Conservation (phyloP, 1,140 invertebrate genomes). For the Tetragonula clypearis region DNA sequence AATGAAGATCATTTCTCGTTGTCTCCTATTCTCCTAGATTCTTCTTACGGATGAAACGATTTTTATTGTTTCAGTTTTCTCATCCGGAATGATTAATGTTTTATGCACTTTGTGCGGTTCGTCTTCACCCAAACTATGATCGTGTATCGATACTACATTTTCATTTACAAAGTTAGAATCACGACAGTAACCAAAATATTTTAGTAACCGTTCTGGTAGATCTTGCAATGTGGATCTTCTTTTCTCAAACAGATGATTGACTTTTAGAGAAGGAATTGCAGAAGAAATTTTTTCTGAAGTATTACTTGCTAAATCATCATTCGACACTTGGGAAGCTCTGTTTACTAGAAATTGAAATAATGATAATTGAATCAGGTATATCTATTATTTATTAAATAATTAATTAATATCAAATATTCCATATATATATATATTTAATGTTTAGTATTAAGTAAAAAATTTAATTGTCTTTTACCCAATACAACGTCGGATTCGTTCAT, state of each 20-base stretch:
- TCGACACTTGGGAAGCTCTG: conserved; percentile 6
- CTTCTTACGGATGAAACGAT: conserved; percentile 3
- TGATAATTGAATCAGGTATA: no score
- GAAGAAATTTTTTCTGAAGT: neutral
- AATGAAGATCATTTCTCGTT: neutral
- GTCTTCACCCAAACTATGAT: conserved; percentile 16
- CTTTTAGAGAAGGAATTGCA: neutral
- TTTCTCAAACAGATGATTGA: neutral
- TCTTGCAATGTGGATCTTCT: neutral
- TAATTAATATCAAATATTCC: neutral
- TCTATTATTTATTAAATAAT: neutral
- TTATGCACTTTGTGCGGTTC: conserved; percentile 17
- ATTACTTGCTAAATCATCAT: neutral
- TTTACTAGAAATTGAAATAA: conserved; percentile 17
- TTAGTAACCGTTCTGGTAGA: conserved; percentile 7
- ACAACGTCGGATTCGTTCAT: neutral
- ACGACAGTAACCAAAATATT: conserved; percentile 18
- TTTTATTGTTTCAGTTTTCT: conserved; percentile 3
- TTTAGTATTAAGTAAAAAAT: neutral
- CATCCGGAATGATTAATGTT: neutral
- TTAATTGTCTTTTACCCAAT: conserved; percentile 13
- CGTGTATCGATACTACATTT: conserved; percentile 4
- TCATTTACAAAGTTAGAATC: neutral
- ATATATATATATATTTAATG: neutral
- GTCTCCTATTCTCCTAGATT: neutral